Evolutionary conservation across 1,140 invertebrate genomes (phyloP).

Genomic region (Zophobas morio): DNA sequence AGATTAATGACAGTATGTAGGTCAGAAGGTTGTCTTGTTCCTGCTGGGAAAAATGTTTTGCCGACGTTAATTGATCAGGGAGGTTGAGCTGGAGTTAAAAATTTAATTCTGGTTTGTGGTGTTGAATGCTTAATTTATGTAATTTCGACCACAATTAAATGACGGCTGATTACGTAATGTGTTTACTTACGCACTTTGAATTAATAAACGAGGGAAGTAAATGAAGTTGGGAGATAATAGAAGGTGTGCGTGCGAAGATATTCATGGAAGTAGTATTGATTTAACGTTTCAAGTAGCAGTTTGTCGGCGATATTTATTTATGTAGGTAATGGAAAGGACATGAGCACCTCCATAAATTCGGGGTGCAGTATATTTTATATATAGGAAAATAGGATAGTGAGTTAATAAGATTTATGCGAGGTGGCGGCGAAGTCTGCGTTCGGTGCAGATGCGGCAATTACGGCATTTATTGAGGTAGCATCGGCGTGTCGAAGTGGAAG

Average conservation of each 20-base stretch:
- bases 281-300: slow-evolving; percentile 36
- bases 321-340: slow-evolving; percentile 42
- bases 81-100: slow-evolving; percentile 28
- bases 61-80: slow-evolving; percentile 25
- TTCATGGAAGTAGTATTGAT: slow-evolving; percentile 45
- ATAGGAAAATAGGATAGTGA: slow-evolving; percentile 29
- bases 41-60: slow-evolving; percentile 36
- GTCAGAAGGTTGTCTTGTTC: background rate
- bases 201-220: slow-evolving; percentile 33
- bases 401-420: slow-evolving; percentile 44
- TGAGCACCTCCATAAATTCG: slow-evolving; percentile 36
- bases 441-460: slow-evolving; percentile 29
- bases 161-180: slow-evolving; percentile 38
- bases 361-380: slow-evolving; percentile 40
- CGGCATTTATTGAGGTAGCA: slow-evolving; percentile 18
- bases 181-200: slow-evolving; percentile 36
- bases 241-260: slow-evolving; percentile 31
- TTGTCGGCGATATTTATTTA: slow-evolving; percentile 46
- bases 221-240: slow-evolving; percentile 34
- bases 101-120: slow-evolving; percentile 20
- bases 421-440: slow-evolving; percentile 19
- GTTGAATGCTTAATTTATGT: slow-evolving; percentile 35
- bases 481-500: background rate
- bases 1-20: background rate
- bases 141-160: slow-evolving; percentile 37